phyloP scores from a whole-genome alignment of 1,140 invertebrate species.

The Chymomyza costata region DNA sequence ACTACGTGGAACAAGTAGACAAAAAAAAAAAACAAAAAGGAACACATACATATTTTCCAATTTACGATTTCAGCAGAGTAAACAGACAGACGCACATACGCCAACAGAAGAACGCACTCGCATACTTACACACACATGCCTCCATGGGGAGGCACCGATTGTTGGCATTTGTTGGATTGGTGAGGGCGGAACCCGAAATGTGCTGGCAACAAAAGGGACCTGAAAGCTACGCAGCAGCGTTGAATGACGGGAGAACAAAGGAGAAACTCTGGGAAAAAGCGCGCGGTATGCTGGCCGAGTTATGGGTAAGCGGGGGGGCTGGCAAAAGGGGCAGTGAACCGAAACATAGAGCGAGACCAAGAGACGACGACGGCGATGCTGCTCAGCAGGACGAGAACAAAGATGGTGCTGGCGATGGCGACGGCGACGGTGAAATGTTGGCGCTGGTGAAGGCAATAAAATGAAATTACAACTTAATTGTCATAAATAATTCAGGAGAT shows the following conservation, averaged over 20 bases:
- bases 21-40: slow-evolving; percentile 12
- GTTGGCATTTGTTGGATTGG: slow-evolving; percentile 7
- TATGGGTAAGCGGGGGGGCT: slow-evolving; percentile 2
- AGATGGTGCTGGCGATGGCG: neutral
- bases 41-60: slow-evolving; percentile 46
- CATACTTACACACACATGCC: slow-evolving; percentile 3
- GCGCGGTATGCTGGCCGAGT: slow-evolving; percentile 18
- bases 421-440: slow-evolving; percentile 46
- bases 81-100: slow-evolving; percentile 10
- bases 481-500: slow-evolving; percentile 59
- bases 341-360: neutral
- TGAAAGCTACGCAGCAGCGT: slow-evolving; percentile 49
- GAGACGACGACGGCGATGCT: neutral
- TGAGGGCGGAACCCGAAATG: neutral
- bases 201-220: neutral
- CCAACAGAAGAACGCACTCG: too few relatives aligned
- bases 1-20: neutral
- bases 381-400: neutral
- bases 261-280: slow-evolving; percentile 10
- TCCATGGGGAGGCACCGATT: slow-evolving; percentile 18
- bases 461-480: slow-evolving; percentile 62
- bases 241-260: slow-evolving; percentile 44
- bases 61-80: slow-evolving; percentile 34
- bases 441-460: slow-evolving; percentile 55
- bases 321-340: neutral